Evolutionary conservation across 2,113 vertebrate species (phyloP), one percentile per base, ranked within the genome.

Genomic region (Epinephelus cyanopodus): DNA sequence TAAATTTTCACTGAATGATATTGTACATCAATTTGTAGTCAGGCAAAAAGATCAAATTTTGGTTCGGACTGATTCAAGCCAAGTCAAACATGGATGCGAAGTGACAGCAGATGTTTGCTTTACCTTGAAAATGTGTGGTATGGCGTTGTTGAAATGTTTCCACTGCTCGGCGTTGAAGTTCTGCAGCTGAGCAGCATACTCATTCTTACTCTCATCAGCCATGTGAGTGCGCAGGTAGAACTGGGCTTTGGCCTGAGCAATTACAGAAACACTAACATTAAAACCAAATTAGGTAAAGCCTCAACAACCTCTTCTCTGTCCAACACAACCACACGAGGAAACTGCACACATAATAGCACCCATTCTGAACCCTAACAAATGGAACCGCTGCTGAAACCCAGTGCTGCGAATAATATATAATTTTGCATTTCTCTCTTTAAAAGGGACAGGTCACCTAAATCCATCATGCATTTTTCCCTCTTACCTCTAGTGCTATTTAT

Each of bases 101-200:
- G 25, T 47, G 5, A 1, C 27, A 63, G 27, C 19, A 1, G 10
- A 11, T n/a, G 82, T 12, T 15, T 15, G 17, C 6, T 13, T 84
- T 94, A 99, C 98, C 97, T 99, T 99, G 82, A 99, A 99, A 92
- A 99, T 98, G 92, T 98, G 97, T 79, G 98, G 98, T 91, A 99
- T 98, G 82, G 98, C 95, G 61, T 96, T 94, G 71, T 98, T 97
- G 94, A 97, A 99, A 94, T 99, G 98, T 89, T 99, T 99, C 95
- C 98, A 97, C 89, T 99, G 98, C 62, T 99, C 98, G 0, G 93
- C 96, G 81, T 99, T 99, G 72, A 98, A 99, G 92, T 96, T 98
- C 85, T 99, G 99, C 54, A 99, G 95, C 45, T 99, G 98, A 69
- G 98, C 97, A 5, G 99, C 99, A 64, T 99, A 99, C 79, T 99